phyloP scores from a whole-genome alignment of 2,797 vertebrate genomes.

The Sebastes nivosus region DNA sequence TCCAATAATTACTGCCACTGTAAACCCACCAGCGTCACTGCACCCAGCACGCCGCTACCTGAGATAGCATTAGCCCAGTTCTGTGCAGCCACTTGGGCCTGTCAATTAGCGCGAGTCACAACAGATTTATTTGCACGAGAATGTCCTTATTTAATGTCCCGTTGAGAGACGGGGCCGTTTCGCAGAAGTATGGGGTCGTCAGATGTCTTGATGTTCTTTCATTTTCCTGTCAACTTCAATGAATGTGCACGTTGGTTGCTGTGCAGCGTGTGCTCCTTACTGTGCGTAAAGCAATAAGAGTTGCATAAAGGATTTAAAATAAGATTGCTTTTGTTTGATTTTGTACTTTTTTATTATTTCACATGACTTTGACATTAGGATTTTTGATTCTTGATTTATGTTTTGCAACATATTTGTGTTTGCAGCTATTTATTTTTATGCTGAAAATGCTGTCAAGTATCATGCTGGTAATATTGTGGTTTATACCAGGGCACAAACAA shows the following conservation, averaged over 20 bases:
- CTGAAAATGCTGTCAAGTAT: neutral
- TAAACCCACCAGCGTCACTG: slow-evolving; percentile 52
- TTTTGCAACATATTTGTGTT: neutral
- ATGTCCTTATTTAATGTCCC: slow-evolving; percentile 48
- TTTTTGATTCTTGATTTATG: neutral
- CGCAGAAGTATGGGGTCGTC: slow-evolving; percentile 37
- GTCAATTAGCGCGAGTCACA: slow-evolving; percentile 71
- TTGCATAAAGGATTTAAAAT: neutral
- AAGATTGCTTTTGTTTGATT: neutral
- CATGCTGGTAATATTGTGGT: neutral
- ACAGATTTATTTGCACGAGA: slow-evolving; percentile 57
- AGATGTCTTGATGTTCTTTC: slow-evolving; percentile 46
- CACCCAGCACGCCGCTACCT: slow-evolving; percentile 40
- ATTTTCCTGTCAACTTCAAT: slow-evolving; percentile 66
- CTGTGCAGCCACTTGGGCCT: slow-evolving; percentile 39
- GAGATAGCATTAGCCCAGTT: slow-evolving; percentile 25
- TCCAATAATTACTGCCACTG: slow-evolving; percentile 76
- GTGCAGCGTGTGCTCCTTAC: neutral
- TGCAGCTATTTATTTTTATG: neutral
- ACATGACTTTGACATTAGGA: neutral
- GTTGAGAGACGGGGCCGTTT: slow-evolving; percentile 35
- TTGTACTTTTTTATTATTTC: neutral
- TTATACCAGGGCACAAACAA: neutral
- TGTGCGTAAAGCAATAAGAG: neutral
- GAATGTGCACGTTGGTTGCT: slow-evolving; percentile 4